Percentiles rank a stretch among this genome's conserved stretches.
Evolutionary conservation across 2,888 invertebrate species (phyloP).

Genomic region (Anodontia alba): DNA sequence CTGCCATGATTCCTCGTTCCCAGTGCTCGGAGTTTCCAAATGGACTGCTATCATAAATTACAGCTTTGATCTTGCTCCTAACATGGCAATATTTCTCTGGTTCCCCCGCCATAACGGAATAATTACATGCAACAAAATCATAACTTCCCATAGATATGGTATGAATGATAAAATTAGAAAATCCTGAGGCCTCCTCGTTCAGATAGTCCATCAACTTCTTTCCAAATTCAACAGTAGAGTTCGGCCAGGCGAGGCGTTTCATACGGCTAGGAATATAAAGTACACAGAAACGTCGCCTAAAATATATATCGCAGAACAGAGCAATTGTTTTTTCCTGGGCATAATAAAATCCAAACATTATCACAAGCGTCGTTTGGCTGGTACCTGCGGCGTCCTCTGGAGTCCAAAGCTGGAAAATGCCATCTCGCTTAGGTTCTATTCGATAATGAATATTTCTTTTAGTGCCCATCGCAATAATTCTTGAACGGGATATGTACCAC

Average conservation of each 20-base stretch:
- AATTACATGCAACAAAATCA: constrained; percentile 67
- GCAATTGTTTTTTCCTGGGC: constrained; percentile 54
- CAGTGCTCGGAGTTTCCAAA: too few species aligned
- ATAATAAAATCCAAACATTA: too few species aligned
- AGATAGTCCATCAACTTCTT: constrained; percentile 56
- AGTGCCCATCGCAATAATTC: too few species aligned
- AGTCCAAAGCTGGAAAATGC: too few species aligned
- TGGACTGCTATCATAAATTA: too few species aligned
- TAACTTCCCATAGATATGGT: constrained; percentile 76
- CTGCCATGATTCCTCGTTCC: too few species aligned
- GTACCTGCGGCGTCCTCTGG: too few species aligned
- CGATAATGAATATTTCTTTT: too few species aligned
- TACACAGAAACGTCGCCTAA: constrained; percentile 66
- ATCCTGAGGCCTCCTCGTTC: constrained; percentile 25
- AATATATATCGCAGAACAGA: constrained; percentile 71
- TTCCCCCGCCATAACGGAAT: constrained; percentile 46
- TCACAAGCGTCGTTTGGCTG: too few species aligned
- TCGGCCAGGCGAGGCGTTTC: constrained; percentile 75
- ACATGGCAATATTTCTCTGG: constrained; percentile 44
- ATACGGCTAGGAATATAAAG: constrained; percentile 65
- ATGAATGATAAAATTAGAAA: constrained; percentile 67
- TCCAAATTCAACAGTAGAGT: constrained; percentile 61
- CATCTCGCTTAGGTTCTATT: too few species aligned
- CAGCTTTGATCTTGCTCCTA: too few species aligned
- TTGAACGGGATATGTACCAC: too few species aligned